Evolutionary conservation across 2,888 invertebrate genomes (phyloP), one percentile per base, ranked within the genome.

Genomic region (Rhodophaea formosa): DNA sequence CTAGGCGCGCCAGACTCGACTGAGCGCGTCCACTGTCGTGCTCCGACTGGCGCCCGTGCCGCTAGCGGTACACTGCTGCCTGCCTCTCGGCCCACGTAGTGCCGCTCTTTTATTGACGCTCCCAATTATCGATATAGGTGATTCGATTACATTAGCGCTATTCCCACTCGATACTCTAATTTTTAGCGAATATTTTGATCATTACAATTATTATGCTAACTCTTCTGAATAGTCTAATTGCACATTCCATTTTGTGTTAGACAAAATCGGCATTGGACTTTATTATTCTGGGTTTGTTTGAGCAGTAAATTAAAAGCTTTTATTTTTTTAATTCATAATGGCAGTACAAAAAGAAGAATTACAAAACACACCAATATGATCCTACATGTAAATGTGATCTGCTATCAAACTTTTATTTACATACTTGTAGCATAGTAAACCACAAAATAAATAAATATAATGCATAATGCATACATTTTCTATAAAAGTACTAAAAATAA

Each of bases 61-160:
- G 35, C 53, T 59, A 60, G 60, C 69, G 62, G 58, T 62, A 69
- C 64, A 64, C 66, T 65, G 57, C 63, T 58, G 59, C 64, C 71
- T 68, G 74, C 69, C 70, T 75, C 68, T 59, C 59, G 16, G 59
- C 59, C 46, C 62, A 51, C 52, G 68, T 84, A 86, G 85, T 79
- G 86, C 77, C 75, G 83, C 67, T 61, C 66, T 58, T 61, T 62
- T 70, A 68, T 72, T 69, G 59, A 69, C 69, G 64, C 56, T 59
- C 57, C 67, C 62, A 75, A 78, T 84, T 85, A 84, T 84, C 85
- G 80, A 84, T 80, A 80, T 86, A 85, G 84, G 86, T 84, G 72
- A 79, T 77, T 69, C 63, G 61, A 64, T 76, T 70, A 76, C 64
- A 73, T 80, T 81, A 77, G 72, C 66, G 63, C 59, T 60, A 64